Percentiles rank a stretch among this genome's conserved stretches.
Evolutionary conservation across 1,140 invertebrate genomes (phyloP).

Genomic region (Chrysomallon squamiferum): DNA sequence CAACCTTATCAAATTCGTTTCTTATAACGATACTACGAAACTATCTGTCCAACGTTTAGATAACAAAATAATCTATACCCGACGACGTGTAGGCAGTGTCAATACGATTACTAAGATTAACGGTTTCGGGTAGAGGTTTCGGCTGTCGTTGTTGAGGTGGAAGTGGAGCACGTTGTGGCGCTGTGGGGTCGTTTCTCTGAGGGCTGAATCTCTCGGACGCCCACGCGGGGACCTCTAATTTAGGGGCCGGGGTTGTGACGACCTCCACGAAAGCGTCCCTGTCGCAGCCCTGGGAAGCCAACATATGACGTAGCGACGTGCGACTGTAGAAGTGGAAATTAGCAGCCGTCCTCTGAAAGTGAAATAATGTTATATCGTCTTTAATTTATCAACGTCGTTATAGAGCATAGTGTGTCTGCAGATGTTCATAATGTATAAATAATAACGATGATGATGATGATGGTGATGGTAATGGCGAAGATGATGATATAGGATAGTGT

Average conservation of each 20-base stretch:
- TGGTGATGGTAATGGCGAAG: too few species aligned
- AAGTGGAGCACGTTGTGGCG: background rate
- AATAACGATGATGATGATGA: too few species aligned
- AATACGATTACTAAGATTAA: background rate
- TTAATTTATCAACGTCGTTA: background rate
- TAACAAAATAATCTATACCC: too few species aligned
- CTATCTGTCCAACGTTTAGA: too few species aligned
- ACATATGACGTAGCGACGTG: constrained; percentile 12
- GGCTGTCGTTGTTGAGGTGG: background rate
- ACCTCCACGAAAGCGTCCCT: background rate
- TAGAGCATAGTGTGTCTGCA: too few species aligned
- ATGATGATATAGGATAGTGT: too few species aligned
- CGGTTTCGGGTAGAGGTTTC: background rate
- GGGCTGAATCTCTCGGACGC: constrained; percentile 12
- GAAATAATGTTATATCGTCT: background rate
- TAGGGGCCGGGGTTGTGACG: constrained; percentile 16
- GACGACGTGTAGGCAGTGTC: too few species aligned
- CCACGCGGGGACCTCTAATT: constrained; percentile 21
- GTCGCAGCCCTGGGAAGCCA: constrained; percentile 18
- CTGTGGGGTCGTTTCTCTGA: constrained; percentile 11
- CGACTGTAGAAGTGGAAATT: constrained; percentile 21
- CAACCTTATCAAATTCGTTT: too few species aligned
- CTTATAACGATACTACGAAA: too few species aligned
- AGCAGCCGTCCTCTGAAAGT: constrained; percentile 10
- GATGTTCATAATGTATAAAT: too few species aligned